Percentiles rank a stretch among this genome's conserved stretches.
Evolutionary conservation across 2,113 vertebrate species (phyloP).

Genomic region (Nothoprocta pentlandii): DNA sequence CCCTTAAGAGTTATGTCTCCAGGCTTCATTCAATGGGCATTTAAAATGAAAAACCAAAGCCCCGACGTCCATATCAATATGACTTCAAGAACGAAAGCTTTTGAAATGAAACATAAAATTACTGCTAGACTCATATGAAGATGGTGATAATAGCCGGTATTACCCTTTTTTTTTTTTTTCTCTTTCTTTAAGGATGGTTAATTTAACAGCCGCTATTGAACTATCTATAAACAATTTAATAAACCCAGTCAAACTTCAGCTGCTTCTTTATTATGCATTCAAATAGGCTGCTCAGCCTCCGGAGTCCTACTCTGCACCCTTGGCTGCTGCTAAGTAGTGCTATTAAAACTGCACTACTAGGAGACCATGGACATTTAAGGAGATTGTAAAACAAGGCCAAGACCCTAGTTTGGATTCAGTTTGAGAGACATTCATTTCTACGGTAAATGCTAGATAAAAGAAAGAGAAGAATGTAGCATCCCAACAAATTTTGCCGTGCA

Average conservation of each 20-base stretch:
- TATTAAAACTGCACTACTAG: slow-evolving; percentile 41
- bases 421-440: background rate
- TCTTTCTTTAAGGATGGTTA: slow-evolving; percentile 23
- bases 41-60: slow-evolving; percentile 56
- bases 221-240: slow-evolving; percentile 65
- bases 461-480: background rate
- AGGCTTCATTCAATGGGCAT: background rate
- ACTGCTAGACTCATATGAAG: slow-evolving; percentile 9
- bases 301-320: slow-evolving; percentile 47
- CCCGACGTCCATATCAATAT: slow-evolving; percentile 1
- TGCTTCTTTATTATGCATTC: slow-evolving; percentile 64
- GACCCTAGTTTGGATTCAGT: background rate
- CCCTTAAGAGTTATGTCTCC: slow-evolving; percentile 31
- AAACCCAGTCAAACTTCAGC: slow-evolving; percentile 63
- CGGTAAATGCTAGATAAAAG: background rate
- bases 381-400: background rate
- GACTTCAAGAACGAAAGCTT: slow-evolving; percentile 3
- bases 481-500: too few relatives aligned
- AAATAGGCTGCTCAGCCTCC: slow-evolving; percentile 50
- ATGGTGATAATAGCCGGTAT: background rate
- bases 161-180: background rate
- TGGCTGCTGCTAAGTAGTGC: slow-evolving; percentile 54
- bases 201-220: slow-evolving; percentile 51
- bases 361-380: slow-evolving; percentile 45
- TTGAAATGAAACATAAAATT: slow-evolving; percentile 17